phyloP scores from a whole-genome alignment of 2,113 vertebrate species.

The Choloepus hoffmanni region DNA sequence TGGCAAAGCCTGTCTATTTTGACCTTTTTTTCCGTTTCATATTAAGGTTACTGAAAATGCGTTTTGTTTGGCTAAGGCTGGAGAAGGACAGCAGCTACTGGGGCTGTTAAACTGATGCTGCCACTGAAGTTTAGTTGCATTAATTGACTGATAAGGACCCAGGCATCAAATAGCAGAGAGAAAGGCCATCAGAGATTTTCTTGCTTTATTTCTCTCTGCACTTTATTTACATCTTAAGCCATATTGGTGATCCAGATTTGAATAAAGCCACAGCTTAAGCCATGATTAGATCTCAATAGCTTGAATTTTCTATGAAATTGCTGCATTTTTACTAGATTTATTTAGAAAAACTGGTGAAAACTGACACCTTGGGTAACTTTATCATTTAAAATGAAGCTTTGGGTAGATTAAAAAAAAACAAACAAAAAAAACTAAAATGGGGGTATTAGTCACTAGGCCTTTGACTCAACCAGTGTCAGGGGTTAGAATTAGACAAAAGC shows the following conservation, averaged over 20 bases:
- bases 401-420: constrained; percentile 5
- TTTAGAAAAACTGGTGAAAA: constrained; percentile 86
- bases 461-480: constrained; percentile 85
- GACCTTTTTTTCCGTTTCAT: constrained; percentile 86
- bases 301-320: constrained; percentile 87
- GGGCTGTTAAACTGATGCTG: constrained; percentile 81
- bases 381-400: constrained; percentile 82
- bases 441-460: constrained; percentile 85
- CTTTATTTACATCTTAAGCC: constrained; percentile 90
- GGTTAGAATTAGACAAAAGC: constrained; percentile 87
- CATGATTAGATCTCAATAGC: constrained; percentile 89
- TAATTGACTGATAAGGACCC: constrained; percentile 88
- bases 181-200: constrained; percentile 85
- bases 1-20: constrained; percentile 88
- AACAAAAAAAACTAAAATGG: constrained; percentile 79
- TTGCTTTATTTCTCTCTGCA: constrained; percentile 87
- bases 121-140: constrained; percentile 85
- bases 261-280: constrained; percentile 88
- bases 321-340: constrained; percentile 80
- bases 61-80: constrained; percentile 88
- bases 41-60: constrained; percentile 85
- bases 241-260: constrained; percentile 88
- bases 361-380: constrained; percentile 88
- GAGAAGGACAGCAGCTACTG: constrained; percentile 79
- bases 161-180: constrained; percentile 85